Evolutionary conservation across 2,888 invertebrate species (phyloP).

Genomic region (Eupeodes latifasciatus): DNA sequence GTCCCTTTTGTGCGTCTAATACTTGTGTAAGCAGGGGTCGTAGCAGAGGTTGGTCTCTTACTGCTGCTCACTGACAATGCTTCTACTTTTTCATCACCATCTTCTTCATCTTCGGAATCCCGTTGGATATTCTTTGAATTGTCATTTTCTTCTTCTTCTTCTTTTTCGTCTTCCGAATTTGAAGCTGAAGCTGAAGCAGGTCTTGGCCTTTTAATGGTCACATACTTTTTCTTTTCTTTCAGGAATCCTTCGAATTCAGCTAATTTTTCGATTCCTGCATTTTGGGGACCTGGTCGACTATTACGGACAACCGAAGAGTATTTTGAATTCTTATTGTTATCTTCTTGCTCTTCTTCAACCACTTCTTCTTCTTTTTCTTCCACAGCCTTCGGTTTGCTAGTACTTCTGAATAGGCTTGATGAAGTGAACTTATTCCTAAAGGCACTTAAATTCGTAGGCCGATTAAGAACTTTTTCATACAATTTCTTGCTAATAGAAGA

Average conservation of each 20-base stretch:
- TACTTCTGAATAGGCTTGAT: constrained; percentile 77
- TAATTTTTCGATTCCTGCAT: constrained; percentile 84
- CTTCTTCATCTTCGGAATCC: constrained; percentile 76
- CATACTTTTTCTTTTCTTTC: constrained; percentile 87
- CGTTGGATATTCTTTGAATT: constrained; percentile 77
- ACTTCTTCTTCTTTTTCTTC: constrained; percentile 58
- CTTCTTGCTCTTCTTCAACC: constrained; percentile 37
- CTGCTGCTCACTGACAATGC: constrained; percentile 70
- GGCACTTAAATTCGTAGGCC: constrained; percentile 81
- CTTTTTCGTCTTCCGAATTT: constrained; percentile 79
- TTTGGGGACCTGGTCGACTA: constrained; percentile 86
- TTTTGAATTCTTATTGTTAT: constrained; percentile 80
- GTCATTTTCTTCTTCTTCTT: constrained; percentile 77
- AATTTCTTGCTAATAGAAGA: constrained; percentile 90
- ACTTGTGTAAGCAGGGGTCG: constrained; percentile 88
- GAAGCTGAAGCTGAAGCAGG: constrained; percentile 83
- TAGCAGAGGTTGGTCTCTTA: constrained; percentile 77
- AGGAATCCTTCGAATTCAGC: constrained; percentile 83
- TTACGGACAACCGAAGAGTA: constrained; percentile 87
- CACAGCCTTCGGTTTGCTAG: constrained; percentile 54
- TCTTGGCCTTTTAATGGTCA: constrained; percentile 87
- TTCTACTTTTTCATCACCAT: constrained; percentile 60
- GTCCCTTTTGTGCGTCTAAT: constrained; percentile 88
- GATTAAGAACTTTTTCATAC: constrained; percentile 89
- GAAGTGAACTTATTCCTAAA: constrained; percentile 82